Base-by-base conservation (phyloP, 1,140 invertebrate genomes). In the Papilio xuthus region DNA sequence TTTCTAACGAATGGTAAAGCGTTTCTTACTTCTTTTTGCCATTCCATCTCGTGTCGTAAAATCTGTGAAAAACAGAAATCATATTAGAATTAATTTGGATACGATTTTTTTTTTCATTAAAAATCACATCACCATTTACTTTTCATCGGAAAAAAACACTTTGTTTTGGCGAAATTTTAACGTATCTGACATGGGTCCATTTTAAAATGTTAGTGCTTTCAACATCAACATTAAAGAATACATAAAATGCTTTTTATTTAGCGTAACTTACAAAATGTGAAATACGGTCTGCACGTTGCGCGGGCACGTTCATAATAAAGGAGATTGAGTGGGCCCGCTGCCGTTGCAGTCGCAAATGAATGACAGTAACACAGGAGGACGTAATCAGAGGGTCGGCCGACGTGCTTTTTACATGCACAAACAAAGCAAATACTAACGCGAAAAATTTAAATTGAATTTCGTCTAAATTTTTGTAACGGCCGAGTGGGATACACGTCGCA, bases 221-320 rank as follows among this genome's bases (percentile, higher is more conserved):
- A 69, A 79, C 28, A 42, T 41, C 32, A 7, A 56, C 41, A 79
- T 80, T 82, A 56, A 75, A 85, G 85, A 84, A 85, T 86, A 88
- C 84, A 85, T 85, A 87, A 89, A 89, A 86, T 44, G 84, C 86
- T 85, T 88, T 88, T 86, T 84, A 88, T 79, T 84, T 70, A 84
- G 82, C 81, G 79, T 85, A 85, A 90, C 86, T 86, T 87, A 84
- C 84, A 82, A 89, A 73, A 89, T 90, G 83, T 87, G 86, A 89
- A 89, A 89, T 86, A 84, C 74, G 50, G 37, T 37, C 13, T 70
- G 83, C 81, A 80, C 83, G 87, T 80, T 80, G 81, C 85, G 81
- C 85, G 78, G 88, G 88, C 87, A 87, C 86, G 90, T 91, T 89
- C 90, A 92, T 92, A 92, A 93, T 91, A 89, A 92, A 93, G 90